Evolutionary conservation across 1,140 invertebrate species (phyloP).

Genomic region (Drosophila pachea): DNA sequence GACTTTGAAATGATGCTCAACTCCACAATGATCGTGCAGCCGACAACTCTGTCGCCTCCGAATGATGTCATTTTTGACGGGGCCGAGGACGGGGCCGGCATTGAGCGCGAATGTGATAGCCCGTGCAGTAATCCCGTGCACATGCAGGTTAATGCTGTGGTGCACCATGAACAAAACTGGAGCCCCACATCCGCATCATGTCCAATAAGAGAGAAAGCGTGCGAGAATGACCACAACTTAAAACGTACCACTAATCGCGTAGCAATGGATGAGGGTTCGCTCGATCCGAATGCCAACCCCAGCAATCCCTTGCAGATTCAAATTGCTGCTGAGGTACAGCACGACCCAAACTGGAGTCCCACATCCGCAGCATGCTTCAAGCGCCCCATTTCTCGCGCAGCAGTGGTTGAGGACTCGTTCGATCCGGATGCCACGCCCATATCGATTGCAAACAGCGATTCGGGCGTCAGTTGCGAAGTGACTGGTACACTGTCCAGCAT

Average conservation of each 20-base stretch:
- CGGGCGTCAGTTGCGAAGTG: slow-evolving; percentile 49
- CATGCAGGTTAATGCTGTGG: slow-evolving; percentile 40
- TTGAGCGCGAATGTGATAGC: slow-evolving; percentile 29
- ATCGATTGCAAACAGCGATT: slow-evolving; percentile 31
- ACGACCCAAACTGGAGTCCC: too few relatives aligned
- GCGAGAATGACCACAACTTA: too few relatives aligned
- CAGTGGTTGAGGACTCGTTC: background rate
- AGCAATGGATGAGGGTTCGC: too few relatives aligned
- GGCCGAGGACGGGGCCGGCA: background rate
- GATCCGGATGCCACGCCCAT: slow-evolving; percentile 39
- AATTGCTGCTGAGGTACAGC: too few relatives aligned
- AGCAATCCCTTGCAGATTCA: too few relatives aligned
- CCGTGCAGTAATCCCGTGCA: slow-evolving; percentile 24
- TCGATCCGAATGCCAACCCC: too few relatives aligned
- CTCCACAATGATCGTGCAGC: slow-evolving; percentile 54
- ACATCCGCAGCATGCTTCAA: too few relatives aligned
- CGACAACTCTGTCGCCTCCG: background rate
- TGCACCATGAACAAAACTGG: slow-evolving; percentile 63
- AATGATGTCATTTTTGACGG: too few relatives aligned
- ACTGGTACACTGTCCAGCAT: slow-evolving; percentile 36
- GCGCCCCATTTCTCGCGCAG: background rate
- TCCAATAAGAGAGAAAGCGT: slow-evolving; percentile 16
- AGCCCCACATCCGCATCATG: slow-evolving; percentile 25
- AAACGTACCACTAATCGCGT: too few relatives aligned
- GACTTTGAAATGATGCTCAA: slow-evolving; percentile 40